Conservation (phyloP, 2,797 vertebrate genomes). For the Petrocephalus sullivani region DNA sequence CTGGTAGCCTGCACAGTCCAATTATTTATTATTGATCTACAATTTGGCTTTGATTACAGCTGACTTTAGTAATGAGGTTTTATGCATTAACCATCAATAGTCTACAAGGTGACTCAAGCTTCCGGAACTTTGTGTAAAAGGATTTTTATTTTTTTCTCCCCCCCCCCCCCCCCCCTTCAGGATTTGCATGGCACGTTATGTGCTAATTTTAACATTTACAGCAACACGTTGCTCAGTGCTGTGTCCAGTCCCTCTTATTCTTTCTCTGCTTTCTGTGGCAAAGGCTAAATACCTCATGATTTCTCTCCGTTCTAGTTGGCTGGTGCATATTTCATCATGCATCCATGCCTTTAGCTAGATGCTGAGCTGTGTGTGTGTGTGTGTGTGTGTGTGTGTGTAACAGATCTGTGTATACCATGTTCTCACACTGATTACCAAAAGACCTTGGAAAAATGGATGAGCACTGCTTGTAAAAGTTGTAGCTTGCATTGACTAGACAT, state of each 20-base stretch:
- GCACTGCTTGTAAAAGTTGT: too few species aligned
- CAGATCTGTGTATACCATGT: neutral
- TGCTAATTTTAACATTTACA: conserved; percentile 3
- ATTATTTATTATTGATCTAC: neutral
- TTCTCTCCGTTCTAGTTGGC: neutral
- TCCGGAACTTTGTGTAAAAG: neutral
- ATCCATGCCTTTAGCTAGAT: neutral
- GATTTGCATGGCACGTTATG: neutral
- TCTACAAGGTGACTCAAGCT: neutral
- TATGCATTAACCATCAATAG: neutral
- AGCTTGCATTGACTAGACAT: too few species aligned
- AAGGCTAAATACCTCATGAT: neutral
- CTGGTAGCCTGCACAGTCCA: neutral
- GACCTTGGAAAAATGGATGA: neutral
- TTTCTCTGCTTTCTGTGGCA: neutral
- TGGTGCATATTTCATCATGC: neutral
- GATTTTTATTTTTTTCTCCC: neutral
- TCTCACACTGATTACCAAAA: neutral
- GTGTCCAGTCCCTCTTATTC: neutral
- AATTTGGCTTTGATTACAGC: conserved; percentile 7
- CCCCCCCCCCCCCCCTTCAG: neutral
- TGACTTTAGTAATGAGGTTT: neutral
- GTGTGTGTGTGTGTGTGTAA: neutral
- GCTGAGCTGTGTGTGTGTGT: neutral
- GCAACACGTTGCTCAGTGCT: neutral